Conservation (phyloP, 2,797 vertebrate genomes). For the Huso huso region DNA sequence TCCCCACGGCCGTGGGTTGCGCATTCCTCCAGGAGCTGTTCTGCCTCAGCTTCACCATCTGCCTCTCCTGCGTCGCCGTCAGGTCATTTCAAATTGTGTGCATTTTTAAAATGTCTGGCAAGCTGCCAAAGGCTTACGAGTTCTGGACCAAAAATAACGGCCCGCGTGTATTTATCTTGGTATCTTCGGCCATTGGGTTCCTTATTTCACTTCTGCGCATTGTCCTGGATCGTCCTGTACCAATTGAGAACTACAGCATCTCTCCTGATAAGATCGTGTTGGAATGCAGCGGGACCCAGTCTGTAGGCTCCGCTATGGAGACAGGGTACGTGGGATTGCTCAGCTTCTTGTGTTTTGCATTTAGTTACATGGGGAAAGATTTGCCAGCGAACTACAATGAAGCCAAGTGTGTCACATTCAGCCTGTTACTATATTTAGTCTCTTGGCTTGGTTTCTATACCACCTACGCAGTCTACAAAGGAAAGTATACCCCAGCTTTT, state of each 20-base stretch:
- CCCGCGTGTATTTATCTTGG: constrained; percentile 13
- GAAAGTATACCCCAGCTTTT: constrained; percentile 7
- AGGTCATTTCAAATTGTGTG: constrained; percentile 44
- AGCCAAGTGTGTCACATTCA: constrained; percentile 44
- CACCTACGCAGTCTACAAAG: constrained; percentile 29
- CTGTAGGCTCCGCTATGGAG: constrained; percentile 20
- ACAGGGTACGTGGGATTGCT: constrained; percentile 19
- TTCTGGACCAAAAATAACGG: constrained; percentile 36
- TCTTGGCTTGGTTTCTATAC: constrained; percentile 34
- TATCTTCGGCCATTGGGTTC: constrained; percentile 12
- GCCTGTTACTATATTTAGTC: constrained; percentile 37
- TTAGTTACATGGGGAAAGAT: constrained; percentile 38
- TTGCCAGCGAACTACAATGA: constrained; percentile 45
- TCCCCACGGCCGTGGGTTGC: constrained; percentile 16
- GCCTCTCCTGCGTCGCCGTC: constrained; percentile 33
- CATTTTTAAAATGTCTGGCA: constrained; percentile 39
- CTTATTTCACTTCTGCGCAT: neutral
- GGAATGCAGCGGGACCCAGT: constrained; percentile 22
- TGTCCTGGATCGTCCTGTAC: neutral
- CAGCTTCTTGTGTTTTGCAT: constrained; percentile 33
- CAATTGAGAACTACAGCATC: neutral
- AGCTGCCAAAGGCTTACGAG: constrained; percentile 25
- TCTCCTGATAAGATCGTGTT: constrained; percentile 7
- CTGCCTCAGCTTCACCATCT: constrained; percentile 31
- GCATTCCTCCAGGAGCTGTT: constrained; percentile 25